phyloP scores from a whole-genome alignment of 1,140 invertebrate species.

The Bombus breviceps region DNA sequence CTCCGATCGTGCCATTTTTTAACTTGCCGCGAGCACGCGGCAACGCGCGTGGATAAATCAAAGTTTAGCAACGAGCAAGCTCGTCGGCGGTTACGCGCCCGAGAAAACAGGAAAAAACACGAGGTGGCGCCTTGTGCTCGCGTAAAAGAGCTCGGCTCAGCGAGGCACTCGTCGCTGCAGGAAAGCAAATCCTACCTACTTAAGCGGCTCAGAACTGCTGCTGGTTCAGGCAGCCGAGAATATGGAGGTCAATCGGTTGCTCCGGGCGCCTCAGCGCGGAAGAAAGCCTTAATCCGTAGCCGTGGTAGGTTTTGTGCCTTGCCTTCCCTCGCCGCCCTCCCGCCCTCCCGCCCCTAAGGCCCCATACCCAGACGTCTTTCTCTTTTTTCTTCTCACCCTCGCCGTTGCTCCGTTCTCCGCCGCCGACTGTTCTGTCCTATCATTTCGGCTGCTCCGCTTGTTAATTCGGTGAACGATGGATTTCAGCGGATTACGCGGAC shows the following conservation, averaged over 20 bases:
- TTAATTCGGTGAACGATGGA: conserved; percentile 20
- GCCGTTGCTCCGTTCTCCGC: background rate
- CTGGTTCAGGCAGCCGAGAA: conserved; percentile 67
- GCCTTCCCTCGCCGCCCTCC: conserved; percentile 6
- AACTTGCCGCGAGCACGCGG: background rate
- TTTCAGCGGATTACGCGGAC: background rate
- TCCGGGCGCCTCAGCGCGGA: conserved; percentile 61
- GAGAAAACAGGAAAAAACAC: conserved; percentile 53
- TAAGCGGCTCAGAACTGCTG: conserved; percentile 70
- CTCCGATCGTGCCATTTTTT: background rate
- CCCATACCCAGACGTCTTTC: background rate
- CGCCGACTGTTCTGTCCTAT: background rate
- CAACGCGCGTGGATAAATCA: background rate
- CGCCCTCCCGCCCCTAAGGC: background rate
- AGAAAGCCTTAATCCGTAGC: conserved; percentile 73
- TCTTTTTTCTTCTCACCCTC: background rate
- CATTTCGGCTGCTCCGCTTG: background rate
- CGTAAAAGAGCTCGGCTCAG: conserved; percentile 27
- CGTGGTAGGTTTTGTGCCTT: conserved; percentile 60
- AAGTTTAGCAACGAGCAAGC: background rate
- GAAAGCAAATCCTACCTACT: conserved; percentile 69
- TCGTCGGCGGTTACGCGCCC: conserved; percentile 18
- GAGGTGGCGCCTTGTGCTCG: conserved; percentile 54
- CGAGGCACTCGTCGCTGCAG: conserved; percentile 43
- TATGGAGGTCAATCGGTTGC: conserved; percentile 75